Conservation (phyloP, 2,888 invertebrate genomes). For the Cephus sareptanus region DNA sequence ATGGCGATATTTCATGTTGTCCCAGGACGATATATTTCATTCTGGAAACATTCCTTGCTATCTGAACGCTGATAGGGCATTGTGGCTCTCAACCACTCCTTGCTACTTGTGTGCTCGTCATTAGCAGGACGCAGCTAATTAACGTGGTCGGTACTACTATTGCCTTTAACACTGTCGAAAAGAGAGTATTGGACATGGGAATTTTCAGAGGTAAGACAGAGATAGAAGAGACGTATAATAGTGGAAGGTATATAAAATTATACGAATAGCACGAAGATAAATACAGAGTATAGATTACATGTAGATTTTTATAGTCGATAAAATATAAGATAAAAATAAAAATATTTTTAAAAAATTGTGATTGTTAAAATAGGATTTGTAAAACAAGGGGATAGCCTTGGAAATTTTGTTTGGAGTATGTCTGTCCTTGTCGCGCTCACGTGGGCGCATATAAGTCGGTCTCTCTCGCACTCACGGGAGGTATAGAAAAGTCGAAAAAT, state of each 20-base stretch:
- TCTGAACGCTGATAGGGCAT: background rate
- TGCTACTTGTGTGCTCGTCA: background rate
- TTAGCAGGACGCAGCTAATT: background rate
- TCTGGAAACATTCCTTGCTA: background rate
- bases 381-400: no score
- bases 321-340: background rate
- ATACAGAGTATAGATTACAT: background rate
- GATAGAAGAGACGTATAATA: background rate
- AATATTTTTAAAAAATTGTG: background rate
- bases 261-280: background rate
- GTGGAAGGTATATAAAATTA: background rate
- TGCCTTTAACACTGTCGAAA: background rate
- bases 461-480: background rate
- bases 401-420: background rate
- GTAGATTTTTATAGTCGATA: background rate
- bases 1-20: background rate
- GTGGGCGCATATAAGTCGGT: background rate
- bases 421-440: background rate
- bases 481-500: background rate
- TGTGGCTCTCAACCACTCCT: background rate
- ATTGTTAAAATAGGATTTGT: background rate
- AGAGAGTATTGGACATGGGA: background rate
- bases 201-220: background rate
- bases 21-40: background rate
- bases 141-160: background rate